Evolutionary conservation across 2,888 invertebrate species (phyloP).

Genomic region (Euplexia lucipara): DNA sequence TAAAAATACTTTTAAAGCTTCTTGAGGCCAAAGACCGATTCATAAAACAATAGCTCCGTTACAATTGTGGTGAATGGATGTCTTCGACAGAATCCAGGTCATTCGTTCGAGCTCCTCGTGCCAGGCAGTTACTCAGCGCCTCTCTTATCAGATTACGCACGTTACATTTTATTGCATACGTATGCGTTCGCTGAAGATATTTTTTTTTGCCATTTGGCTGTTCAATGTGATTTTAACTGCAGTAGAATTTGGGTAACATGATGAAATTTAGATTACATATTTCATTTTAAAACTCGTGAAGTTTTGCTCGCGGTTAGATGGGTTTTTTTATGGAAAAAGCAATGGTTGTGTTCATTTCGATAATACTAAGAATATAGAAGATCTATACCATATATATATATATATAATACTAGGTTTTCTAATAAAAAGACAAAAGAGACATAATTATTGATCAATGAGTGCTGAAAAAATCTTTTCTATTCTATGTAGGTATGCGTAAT

Average conservation of each 20-base stretch:
- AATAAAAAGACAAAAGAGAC: not conserved
- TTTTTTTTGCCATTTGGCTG: slow-evolving; percentile 13
- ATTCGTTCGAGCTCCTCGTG: slow-evolving; percentile 3
- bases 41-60: slow-evolving; percentile 4
- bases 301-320: not conserved
- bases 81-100: slow-evolving; percentile 8
- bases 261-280: not conserved
- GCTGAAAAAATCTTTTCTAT: no score
- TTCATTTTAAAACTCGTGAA: no score
- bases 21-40: not conserved
- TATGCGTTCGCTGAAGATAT: slow-evolving; percentile 11
- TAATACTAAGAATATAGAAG: not conserved
- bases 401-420: no score
- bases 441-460: no score
- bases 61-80: not conserved
- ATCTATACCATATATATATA: not conserved
- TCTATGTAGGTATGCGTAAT: no score
- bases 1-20: not conserved
- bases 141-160: slow-evolving; percentile 27
- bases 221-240: slow-evolving; percentile 4
- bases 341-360: not conserved
- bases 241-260: not conserved
- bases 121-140: slow-evolving; percentile 20
- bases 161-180: slow-evolving; percentile 36
- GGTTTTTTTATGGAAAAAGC: not conserved